Base-by-base conservation (phyloP, 2,797 vertebrate species). In the Alcedo quadribrachys region DNA sequence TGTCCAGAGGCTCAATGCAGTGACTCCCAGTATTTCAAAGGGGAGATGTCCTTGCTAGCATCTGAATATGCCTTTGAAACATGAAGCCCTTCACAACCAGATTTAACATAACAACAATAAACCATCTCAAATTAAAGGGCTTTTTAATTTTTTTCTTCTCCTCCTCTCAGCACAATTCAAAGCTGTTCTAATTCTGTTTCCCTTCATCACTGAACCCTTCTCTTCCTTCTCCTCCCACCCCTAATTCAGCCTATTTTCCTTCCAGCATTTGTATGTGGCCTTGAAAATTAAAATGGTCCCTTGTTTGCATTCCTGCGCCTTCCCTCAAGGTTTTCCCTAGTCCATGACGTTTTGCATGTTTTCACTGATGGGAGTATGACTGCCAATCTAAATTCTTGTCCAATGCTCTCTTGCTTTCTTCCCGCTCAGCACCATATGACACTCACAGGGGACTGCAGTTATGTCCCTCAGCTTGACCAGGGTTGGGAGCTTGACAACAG, bases 101-200 rank as follows among this genome's bases (percentile, higher is more conserved):
- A 80, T 87, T 75, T 33, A 46, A 45, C 40, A 43, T 70, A 61
- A 84, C 62, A n/a, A 93, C 57, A 93, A 82, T 61, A 82, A 83
- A 74, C 15, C 8, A 46, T 66, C 80, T 86, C 28, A 92, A 93
- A 95, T 92, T 58, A 93, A 92, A 92, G 15, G 15, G 3, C 6
- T 40, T 8, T 12, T 30, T 28, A 24, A 48, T 51, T 51, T 3
- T 5, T 3, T 6, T 5, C 5, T 9, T 0, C 5, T 68, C 43
- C 46, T 75, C 57, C 32, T 57, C 45, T 66, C 65, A 93, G 32
- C 57, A 75, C 15, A 19, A 33, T 91, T 95, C 87, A 90, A 88
- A 96, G 89, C 63, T 69, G 27, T 66, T 74, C 70, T 93, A 88
- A 90, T 87, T 84, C 55, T 53, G 30, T 78, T 88, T 75, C 62